A percentile compares a stretch with the other conserved stretches of the same genome.
Evolutionary conservation across 2,888 invertebrate genomes (phyloP).

Genomic region (Halictus ligatus): DNA sequence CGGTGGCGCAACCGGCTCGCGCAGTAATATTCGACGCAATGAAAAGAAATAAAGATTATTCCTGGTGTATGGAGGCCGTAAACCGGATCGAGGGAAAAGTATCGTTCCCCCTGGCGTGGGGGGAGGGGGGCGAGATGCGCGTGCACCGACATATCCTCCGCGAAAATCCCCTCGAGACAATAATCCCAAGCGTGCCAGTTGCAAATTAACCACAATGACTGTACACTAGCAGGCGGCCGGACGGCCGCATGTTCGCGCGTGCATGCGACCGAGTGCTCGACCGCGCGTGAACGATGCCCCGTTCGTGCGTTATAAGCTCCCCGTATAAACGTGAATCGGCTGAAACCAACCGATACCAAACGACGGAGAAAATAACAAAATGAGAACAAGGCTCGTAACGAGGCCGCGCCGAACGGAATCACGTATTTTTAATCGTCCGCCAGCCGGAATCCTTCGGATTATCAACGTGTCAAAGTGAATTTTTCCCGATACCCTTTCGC

Average conservation of each 20-base stretch:
- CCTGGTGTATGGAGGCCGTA: constrained; percentile 1
- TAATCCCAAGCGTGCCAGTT: constrained; percentile 68
- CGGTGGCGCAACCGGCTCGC: constrained; percentile 3
- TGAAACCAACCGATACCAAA: not conserved
- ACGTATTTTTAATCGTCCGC: constrained; percentile 28
- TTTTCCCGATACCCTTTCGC: not conserved
- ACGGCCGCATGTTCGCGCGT: constrained; percentile 3
- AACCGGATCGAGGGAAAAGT: constrained; percentile 33
- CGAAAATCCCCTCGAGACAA: constrained; percentile 67
- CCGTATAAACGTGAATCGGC: not conserved
- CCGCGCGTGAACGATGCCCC: constrained; percentile 13
- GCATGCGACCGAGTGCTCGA: constrained; percentile 1
- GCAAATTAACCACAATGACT: constrained; percentile 63
- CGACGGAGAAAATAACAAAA: constrained; percentile 14
- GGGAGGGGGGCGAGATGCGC: not conserved
- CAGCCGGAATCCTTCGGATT: not conserved
- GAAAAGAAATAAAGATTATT: constrained; percentile 51
- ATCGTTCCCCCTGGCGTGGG: constrained; percentile 4
- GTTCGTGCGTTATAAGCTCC: constrained; percentile 25
- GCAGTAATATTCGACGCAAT: constrained; percentile 20
- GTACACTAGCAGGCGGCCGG: constrained; percentile 1
- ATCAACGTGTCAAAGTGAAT: constrained; percentile 2
- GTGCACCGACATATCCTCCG: constrained; percentile 18
- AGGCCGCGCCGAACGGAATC: not conserved
- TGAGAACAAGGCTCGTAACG: constrained; percentile 15